Evolutionary conservation across 2,113 vertebrate species (phyloP), one percentile per base, ranked within the genome.

Genomic region (Heliornis fulica): DNA sequence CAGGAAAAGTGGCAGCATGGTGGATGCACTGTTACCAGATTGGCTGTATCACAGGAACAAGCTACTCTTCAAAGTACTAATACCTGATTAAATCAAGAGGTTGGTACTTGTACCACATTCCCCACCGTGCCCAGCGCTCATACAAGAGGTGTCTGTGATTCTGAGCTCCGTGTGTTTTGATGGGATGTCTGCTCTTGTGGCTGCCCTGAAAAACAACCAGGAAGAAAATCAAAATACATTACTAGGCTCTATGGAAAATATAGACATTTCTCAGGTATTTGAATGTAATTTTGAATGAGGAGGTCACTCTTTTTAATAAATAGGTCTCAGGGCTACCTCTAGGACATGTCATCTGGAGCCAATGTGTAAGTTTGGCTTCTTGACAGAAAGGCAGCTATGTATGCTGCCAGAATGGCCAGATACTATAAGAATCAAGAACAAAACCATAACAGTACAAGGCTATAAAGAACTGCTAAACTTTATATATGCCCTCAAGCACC

Each of bases 31-130:
- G 12, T 43, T 78, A 26, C 25, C 40, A 63, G n/a, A 41, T 11
- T 31, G 17, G 3, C 41, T 20, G 13, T 15, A 43, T 26, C 36
- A 82, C 11, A 63, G 43, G 70, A 89, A 36, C 17, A 72, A 93
- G 26, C 70, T 57, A 21, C 56, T 65, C 54, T 81, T 80, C 60
- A 28, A 59, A 93, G 36, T 83, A 75, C 38, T 34, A 68, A 66
- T 98, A 99, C 99, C 99, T 99, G 97, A 99, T 99, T 96, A 99
- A 98, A 96, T 99, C 99, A 51, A 99, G 97, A 61, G 99, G 99
- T 54, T 99, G 99, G 94, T 99, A 99, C 94, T 99, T 99, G 97
- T 99, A 99, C 99, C 99, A 99, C 97, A 99, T 99, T 13, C 99
- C 99, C 99, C 99, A 99, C 66, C 99, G 99, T 69, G 99, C 99